phyloP scores from a whole-genome alignment of 92 coral and sea anemone genomes.

The Micromussa lordhowensis region DNA sequence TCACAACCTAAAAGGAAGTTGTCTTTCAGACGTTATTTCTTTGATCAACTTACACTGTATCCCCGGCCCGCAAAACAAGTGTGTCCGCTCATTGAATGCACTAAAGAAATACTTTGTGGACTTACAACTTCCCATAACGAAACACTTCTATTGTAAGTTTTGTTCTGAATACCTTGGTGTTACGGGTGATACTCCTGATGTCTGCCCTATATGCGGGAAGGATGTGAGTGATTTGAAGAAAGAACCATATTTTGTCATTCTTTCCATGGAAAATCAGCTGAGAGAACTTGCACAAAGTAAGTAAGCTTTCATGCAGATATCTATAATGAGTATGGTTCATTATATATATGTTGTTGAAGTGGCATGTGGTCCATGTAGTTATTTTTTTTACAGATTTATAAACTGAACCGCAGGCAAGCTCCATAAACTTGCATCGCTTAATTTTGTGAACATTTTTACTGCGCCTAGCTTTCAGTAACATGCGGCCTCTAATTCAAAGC shows the following conservation, averaged over 20 bases:
- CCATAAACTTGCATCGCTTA: constrained; percentile 25
- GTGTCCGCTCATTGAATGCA: constrained; percentile 25
- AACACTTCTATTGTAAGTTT: constrained; percentile 37
- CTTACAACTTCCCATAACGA: constrained; percentile 14
- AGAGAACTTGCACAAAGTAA: constrained; percentile 23
- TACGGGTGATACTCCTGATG: constrained; percentile 15
- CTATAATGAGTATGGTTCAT: constrained; percentile 18
- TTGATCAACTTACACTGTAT: constrained; percentile 57
- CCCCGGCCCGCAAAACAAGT: constrained; percentile 40
- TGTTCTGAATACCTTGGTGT: constrained; percentile 43
- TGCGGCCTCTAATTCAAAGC: too few species aligned
- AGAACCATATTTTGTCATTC: constrained; percentile 48
- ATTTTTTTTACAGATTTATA: constrained; percentile 16
- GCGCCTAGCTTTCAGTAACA: constrained; percentile 28
- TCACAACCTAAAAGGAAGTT: constrained; percentile 45
- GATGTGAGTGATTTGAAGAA: constrained; percentile 32
- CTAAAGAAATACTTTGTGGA: constrained; percentile 34
- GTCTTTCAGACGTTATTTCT: constrained; percentile 44
- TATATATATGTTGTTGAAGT: constrained; percentile 22
- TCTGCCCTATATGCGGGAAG: constrained; percentile 41
- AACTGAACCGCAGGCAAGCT: constrained; percentile 23
- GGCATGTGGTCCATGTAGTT: constrained; percentile 28
- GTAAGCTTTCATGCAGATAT: neutral
- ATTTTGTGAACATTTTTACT: constrained; percentile 27
- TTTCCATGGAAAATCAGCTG: constrained; percentile 43